Evolutionary conservation across 2,113 vertebrate genomes (phyloP), one percentile per base, ranked within the genome.

Genomic region (Oryzias melastigma): DNA sequence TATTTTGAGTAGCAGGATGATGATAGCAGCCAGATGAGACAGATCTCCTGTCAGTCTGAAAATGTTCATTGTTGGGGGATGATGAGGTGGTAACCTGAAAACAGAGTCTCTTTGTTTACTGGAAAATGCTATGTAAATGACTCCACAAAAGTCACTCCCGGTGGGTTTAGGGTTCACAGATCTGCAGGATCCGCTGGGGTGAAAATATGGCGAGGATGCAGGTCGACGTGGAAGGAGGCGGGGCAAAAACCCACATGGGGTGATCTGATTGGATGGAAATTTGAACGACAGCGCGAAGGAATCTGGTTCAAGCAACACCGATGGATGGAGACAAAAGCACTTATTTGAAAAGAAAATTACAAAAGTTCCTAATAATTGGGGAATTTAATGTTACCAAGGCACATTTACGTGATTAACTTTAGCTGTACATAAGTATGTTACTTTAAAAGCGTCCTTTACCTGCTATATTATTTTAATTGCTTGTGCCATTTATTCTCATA

Each of bases 1-100:
- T 87, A 98, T 97, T 91, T 98, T 98, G 52, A 97, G 94, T 52
- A 98, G 93, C 84, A 98, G 89, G 84, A 98, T 98, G 88, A 98
- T 95, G 90, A 98, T 97, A 73, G 96, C 96, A 84, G 95, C 95
- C 86, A 98, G 78, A 89, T 98, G 96, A 89, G 95, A 98, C 73
- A 98, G 89, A 85, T 98, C 96, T 81, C 96, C 96, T 25, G 91
- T 93, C 49, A 98, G 87, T 79, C 96, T 93, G 87, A 97, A 98
- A 82, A 98, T 43, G 87, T 98, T 98, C 96, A 98, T 98, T 62
- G 81, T 58, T 47, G 77, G 68, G 14, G 62, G 19, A 14, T 20
- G 5, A 53, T 29, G 8, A 4, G 6, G 62, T 17, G 14, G 17
- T 17, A 51, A 24, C 18, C 14, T 5, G 15, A 51, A 3, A 24